Evolutionary conservation across 2,888 invertebrate genomes (phyloP).

Genomic region (Belgica antarctica): DNA sequence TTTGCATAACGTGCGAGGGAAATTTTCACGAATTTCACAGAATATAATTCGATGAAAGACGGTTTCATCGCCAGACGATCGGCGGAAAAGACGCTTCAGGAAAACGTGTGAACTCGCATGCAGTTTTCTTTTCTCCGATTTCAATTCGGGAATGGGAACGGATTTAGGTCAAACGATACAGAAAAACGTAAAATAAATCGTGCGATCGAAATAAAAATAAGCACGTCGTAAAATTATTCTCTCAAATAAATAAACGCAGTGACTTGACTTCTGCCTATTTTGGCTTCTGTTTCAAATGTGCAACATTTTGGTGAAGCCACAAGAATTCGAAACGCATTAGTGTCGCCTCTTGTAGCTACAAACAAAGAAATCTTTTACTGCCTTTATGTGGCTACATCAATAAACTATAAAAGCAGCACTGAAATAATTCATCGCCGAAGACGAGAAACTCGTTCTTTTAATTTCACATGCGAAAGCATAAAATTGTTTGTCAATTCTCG

Average conservation of each 20-base stretch:
- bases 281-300: too few species aligned
- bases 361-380: too few species aligned
- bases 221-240: constrained; percentile 31
- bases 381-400: too few species aligned
- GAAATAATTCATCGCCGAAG: too few species aligned
- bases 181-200: constrained; percentile 44
- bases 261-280: too few species aligned
- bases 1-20: background rate
- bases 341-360: too few species aligned
- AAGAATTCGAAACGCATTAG: too few species aligned
- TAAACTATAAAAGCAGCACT: background rate
- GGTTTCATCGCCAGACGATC: constrained; percentile 13
- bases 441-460: background rate
- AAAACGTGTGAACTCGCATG: constrained; percentile 16
- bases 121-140: background rate
- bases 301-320: too few species aligned
- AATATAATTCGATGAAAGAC: background rate
- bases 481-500: constrained; percentile 32
- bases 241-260: constrained; percentile 38
- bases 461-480: constrained; percentile 36
- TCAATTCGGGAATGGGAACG: background rate
- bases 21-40: too few species aligned
- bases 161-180: constrained; percentile 40
- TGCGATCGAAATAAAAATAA: constrained; percentile 42
- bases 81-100: background rate